Base-by-base conservation (phyloP, 2,797 vertebrate genomes). In the Hydrolagus colliei region DNA sequence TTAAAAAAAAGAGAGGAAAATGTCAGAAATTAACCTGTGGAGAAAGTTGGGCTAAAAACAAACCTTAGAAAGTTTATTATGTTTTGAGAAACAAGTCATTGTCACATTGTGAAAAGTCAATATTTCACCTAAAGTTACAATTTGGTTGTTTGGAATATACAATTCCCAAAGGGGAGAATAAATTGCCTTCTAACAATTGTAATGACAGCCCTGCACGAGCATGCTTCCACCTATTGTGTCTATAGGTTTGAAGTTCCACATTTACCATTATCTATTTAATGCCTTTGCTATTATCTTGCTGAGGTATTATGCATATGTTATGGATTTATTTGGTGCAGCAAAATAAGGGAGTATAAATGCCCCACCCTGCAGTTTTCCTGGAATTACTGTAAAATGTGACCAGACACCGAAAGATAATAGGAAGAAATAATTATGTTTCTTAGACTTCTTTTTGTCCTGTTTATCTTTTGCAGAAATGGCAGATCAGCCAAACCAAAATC, bases 401-500 rank as follows among this genome's bases (percentile, higher is more conserved):
- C 41, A 52, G 41, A 52, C 41, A 52, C 41, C 41, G 9, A 52
- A 5, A 35, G 68, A 68, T 9, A 18, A 14, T 20, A 16, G 20
- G 14, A 41, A 67, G 32, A 52, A 41, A n/a, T 6, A 52, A 71
- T 52, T 20, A 41, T 18, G 20, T 20, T 0, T 41, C 41, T 84
- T 84, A 11, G 18, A 84, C 35, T 20, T 20, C 86, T 9, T 6
- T 86, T 35, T 89, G 61, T 82, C 71, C 2, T 79, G 9, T 27
- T 9, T 89, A 88, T 92, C 73, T 86, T 75, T 86, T 76, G 4
- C 90, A 99, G 97, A 98, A 98, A 88, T 97, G 98, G 97, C 96
- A 98, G 85, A 97, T 99, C 87, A 99, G 97, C 92, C 98, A 98
- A 91, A 99, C 97, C 68, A 98, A 99, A 94, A 98, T 98, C 87